phyloP scores from a whole-genome alignment of 2,113 vertebrate genomes.

The Anarhynchus alexandrinus region DNA sequence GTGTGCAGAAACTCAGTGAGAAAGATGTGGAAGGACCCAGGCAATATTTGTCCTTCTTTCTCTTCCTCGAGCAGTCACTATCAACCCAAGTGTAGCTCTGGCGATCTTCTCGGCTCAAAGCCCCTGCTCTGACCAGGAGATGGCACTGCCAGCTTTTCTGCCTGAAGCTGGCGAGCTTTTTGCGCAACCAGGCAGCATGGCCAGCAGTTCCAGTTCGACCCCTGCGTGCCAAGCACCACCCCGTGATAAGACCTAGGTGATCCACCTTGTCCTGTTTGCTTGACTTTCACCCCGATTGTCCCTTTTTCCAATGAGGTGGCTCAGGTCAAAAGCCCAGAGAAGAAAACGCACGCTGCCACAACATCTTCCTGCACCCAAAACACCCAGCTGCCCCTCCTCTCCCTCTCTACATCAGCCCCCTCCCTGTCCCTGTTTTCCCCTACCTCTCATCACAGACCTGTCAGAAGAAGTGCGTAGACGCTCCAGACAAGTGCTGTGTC shows the following conservation, averaged over 20 bases:
- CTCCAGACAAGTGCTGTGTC: not conserved
- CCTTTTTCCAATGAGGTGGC: not conserved
- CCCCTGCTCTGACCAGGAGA: constrained; percentile 3
- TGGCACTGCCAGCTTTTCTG: constrained; percentile 2
- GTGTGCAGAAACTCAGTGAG: not conserved
- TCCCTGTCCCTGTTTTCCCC: not conserved
- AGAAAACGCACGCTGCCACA: not conserved
- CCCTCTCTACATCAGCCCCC: not conserved
- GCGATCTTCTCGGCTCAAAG: not conserved
- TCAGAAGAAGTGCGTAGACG: not conserved
- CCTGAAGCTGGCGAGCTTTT: not conserved
- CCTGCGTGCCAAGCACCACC: not conserved
- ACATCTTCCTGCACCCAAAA: not conserved
- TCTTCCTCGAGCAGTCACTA: not conserved
- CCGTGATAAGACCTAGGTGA: not conserved
- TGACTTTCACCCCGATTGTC: not conserved
- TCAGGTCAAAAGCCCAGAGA: not conserved
- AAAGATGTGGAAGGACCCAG: not conserved
- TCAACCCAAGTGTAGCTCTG: not conserved
- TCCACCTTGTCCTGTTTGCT: not conserved
- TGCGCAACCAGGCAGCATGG: rapidly evolving
- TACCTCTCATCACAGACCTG: not conserved
- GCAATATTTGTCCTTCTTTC: not conserved
- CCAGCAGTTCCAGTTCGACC: not conserved
- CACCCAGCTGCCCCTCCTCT: not conserved